Percentiles rank a stretch among this genome's conserved stretches.
These are phyloP conservation scores for Camelus dromedarius DNA, from an alignment of 2,113 vertebrate species.

Conservation along the genomic window DNA sequence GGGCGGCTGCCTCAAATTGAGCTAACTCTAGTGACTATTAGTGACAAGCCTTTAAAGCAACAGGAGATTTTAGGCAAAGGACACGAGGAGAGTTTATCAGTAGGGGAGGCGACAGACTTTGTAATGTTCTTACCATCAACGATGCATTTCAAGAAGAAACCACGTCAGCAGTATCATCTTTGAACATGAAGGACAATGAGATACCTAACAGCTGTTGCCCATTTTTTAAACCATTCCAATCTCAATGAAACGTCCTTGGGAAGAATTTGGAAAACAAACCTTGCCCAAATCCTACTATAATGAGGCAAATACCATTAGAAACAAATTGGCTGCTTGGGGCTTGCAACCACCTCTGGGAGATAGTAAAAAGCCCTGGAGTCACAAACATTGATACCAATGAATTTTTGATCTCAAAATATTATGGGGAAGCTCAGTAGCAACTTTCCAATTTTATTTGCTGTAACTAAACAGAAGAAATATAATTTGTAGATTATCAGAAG, in stretches of 20 bases:
- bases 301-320: constrained; percentile 57
- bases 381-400: constrained; percentile 32
- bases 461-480: background rate
- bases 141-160: constrained; percentile 57
- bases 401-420: constrained; percentile 59
- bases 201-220: constrained; percentile 67
- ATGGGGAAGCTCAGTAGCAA: constrained; percentile 20
- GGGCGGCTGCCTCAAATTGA: background rate
- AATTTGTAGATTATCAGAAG: constrained; percentile 59
- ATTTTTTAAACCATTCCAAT: constrained; percentile 73
- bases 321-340: constrained; percentile 40
- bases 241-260: constrained; percentile 48
- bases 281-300: background rate
- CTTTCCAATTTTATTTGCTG: constrained; percentile 35
- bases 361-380: constrained; percentile 42
- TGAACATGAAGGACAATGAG: constrained; percentile 72
- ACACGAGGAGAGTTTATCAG: background rate
- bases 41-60: constrained; percentile 20
- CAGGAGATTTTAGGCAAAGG: constrained; percentile 41
- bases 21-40: background rate
- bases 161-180: constrained; percentile 69
- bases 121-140: constrained; percentile 53
- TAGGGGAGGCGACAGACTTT: background rate
- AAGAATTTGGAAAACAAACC: constrained; percentile 66
- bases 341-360: constrained; percentile 48